phyloP scores from a whole-genome alignment of 1,140 invertebrate genomes.

The Eufriesea mexicana region DNA sequence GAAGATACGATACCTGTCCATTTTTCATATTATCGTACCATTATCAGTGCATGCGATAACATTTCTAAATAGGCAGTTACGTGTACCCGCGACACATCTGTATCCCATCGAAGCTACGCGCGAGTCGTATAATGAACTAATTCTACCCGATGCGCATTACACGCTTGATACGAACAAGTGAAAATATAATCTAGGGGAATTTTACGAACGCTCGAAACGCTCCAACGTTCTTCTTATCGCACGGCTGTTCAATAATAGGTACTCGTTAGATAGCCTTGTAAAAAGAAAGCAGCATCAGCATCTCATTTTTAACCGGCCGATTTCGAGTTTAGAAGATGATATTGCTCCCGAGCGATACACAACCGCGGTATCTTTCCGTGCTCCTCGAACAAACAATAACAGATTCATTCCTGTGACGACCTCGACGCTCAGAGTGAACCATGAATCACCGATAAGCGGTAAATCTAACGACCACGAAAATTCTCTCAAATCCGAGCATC shows the following conservation, averaged over 20 bases:
- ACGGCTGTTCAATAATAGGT: not conserved
- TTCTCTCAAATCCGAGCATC: not conserved
- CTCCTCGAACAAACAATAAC: constrained; percentile 20
- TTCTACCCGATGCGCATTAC: constrained; percentile 4
- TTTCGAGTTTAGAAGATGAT: not conserved
- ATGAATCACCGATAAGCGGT: constrained; percentile 23
- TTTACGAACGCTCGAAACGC: constrained; percentile 1
- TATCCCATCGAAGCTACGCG: constrained; percentile 15
- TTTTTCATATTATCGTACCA: constrained; percentile 39
- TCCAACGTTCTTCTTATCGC: not conserved
- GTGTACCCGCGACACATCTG: not conserved
- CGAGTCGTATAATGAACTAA: constrained; percentile 19
- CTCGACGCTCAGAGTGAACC: not conserved
- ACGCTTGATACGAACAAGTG: not conserved
- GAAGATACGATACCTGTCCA: not conserved
- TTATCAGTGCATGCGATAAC: constrained; percentile 48
- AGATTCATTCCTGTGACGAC: constrained; percentile 1
- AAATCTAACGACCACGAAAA: constrained; percentile 4
- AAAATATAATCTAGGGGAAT: constrained; percentile 4
- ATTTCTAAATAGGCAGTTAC: constrained; percentile 29
- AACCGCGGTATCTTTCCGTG: not conserved
- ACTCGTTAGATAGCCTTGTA: not conserved
- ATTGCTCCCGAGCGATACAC: not conserved
- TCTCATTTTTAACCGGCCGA: not conserved
- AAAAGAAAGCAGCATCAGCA: too few species aligned